A percentile compares a stretch with the other conserved stretches of the same genome.
Evolutionary conservation across 2,113 vertebrate genomes (phyloP).

Genomic region (Macheiramphus alcinus): DNA sequence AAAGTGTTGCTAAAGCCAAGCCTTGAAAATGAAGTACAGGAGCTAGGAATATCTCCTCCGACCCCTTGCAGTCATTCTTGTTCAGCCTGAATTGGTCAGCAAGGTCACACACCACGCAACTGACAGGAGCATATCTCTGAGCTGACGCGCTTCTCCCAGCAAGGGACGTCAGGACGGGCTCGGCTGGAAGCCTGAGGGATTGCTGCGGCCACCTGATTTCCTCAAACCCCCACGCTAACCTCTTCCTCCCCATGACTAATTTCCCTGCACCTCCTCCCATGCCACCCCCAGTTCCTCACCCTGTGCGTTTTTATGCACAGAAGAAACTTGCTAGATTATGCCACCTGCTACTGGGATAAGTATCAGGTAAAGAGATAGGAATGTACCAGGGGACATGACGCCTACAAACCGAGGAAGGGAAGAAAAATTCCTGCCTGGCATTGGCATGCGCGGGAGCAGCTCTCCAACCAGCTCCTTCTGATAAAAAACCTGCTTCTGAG

Average conservation of each 20-base stretch:
- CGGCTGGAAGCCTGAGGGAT: neutral
- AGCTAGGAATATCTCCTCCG: neutral
- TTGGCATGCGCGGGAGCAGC: neutral
- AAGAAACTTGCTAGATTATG: neutral
- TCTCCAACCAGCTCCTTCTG: neutral
- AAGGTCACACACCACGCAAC: neutral
- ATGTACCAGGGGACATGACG: neutral
- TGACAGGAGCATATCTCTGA: neutral
- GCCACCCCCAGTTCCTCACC: neutral
- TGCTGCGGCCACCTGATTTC: constrained; percentile 3
- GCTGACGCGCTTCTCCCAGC: neutral
- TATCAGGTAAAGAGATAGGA: neutral
- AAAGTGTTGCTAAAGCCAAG: neutral
- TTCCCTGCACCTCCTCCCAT: constrained; percentile 9
- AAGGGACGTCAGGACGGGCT: neutral
- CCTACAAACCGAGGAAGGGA: neutral
- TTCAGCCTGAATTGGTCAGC: neutral
- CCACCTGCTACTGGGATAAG: neutral
- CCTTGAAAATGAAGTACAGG: neutral
- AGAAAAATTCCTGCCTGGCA: neutral
- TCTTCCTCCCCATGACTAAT: constrained; percentile 53
- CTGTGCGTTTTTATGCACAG: neutral
- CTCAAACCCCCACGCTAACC: neutral
- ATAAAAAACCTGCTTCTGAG: neutral
- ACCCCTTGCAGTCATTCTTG: neutral